Evolutionary conservation across 2,797 vertebrate genomes (phyloP).

Genomic region (Phoebastria nigripes): DNA sequence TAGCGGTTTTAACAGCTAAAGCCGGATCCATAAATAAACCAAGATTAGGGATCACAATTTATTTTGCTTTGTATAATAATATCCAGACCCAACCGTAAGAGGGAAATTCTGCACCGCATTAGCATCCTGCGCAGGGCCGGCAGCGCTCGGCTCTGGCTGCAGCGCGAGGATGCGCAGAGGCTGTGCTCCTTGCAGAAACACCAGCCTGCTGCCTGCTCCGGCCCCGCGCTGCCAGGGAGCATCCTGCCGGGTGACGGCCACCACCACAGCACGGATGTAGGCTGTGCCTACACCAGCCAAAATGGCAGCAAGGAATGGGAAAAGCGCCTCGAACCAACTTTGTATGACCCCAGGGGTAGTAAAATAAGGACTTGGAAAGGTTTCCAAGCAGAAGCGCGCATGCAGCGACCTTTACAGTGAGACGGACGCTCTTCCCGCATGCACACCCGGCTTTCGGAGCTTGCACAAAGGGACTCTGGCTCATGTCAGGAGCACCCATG

Average conservation of each 20-base stretch:
- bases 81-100: background rate
- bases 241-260: background rate
- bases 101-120: background rate
- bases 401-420: accelerated
- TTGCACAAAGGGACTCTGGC: background rate
- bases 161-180: background rate
- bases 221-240: background rate
- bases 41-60: background rate
- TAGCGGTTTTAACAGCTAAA: background rate
- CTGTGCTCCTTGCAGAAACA: background rate
- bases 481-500: accelerated
- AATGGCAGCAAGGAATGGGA: accelerated
- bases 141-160: background rate
- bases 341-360: background rate
- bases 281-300: background rate
- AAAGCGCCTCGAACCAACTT: accelerated
- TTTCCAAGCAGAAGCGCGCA: background rate
- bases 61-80: constrained; percentile 20
- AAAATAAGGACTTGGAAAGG: background rate
- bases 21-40: background rate
- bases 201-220: background rate
- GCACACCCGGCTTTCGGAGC: background rate
- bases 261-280: accelerated
- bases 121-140: background rate
- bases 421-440: accelerated